These are phyloP conservation scores for Carassius gibelio DNA, from an alignment of 2,113 vertebrate genomes.

Conservation along the genomic window DNA sequence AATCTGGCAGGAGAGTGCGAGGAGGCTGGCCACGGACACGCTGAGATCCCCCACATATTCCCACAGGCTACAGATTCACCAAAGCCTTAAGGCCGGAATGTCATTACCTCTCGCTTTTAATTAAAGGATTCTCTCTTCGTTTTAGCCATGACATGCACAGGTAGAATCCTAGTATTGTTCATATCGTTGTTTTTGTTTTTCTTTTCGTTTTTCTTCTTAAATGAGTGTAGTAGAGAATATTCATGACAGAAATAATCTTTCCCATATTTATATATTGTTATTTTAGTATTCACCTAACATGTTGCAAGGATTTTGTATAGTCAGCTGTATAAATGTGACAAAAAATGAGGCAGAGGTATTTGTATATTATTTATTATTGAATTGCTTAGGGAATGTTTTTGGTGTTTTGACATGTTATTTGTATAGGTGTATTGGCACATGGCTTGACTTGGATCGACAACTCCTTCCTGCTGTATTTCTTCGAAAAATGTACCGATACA, in stretches of 20 bases:
- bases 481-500: not conserved
- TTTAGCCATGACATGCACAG: constrained; percentile 53
- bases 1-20: constrained; percentile 68
- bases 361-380: constrained; percentile 59
- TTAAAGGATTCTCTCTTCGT: constrained; percentile 60
- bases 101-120: constrained; percentile 67
- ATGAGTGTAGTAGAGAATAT: not conserved
- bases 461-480: not conserved
- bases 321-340: constrained; percentile 6
- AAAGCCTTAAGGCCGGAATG: constrained; percentile 70
- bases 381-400: constrained; percentile 48
- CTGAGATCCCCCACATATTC: constrained; percentile 58
- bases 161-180: constrained; percentile 47
- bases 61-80: constrained; percentile 68
- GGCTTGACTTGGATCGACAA: constrained; percentile 45
- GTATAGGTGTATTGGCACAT: constrained; percentile 50
- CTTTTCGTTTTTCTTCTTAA: not conserved
- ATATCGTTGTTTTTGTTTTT: constrained; percentile 5
- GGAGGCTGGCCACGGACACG: constrained; percentile 47
- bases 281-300: not conserved
- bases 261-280: not conserved
- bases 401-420: constrained; percentile 15
- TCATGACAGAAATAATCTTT: not conserved
- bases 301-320: too few relatives aligned
- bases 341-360: constrained; percentile 37